Conservation (phyloP, 2,113 vertebrate genomes). For the Nannospalax galili region DNA sequence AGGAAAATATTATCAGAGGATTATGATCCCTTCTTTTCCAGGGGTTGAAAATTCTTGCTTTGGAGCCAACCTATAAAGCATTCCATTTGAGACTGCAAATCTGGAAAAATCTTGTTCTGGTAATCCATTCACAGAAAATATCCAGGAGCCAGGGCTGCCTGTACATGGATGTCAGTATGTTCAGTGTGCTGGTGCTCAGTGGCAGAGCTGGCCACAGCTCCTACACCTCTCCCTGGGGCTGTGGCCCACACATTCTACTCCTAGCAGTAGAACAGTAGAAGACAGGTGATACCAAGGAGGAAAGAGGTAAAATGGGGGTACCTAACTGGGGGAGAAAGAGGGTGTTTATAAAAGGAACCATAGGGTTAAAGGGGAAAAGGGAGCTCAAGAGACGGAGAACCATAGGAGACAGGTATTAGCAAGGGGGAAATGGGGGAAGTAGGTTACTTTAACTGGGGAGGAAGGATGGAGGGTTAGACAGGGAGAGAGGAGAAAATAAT, state of each 20-base stretch:
- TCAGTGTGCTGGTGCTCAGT: rapidly evolving
- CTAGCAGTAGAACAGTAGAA: too few relatives aligned
- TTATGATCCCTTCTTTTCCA: constrained; percentile 65
- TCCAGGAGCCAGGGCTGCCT: not conserved
- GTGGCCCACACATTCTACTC: not conserved
- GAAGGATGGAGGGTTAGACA: too few relatives aligned
- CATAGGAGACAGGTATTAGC: too few relatives aligned
- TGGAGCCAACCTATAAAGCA: constrained; percentile 34
- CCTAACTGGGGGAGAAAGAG: too few relatives aligned
- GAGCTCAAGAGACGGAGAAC: too few relatives aligned
- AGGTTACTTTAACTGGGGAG: too few relatives aligned
- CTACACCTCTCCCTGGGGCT: rapidly evolving
- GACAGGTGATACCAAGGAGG: too few relatives aligned
- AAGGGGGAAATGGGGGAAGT: too few relatives aligned
- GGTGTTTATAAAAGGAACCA: too few relatives aligned
- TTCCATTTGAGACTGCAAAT: not conserved
- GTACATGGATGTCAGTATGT: rapidly evolving
- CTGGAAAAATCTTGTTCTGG: constrained; percentile 53
- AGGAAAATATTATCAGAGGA: constrained; percentile 73
- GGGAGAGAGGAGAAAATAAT: too few relatives aligned
- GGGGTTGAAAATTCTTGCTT: constrained; percentile 57
- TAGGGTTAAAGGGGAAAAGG: too few relatives aligned
- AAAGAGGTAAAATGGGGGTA: too few relatives aligned
- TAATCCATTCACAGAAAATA: constrained; percentile 11
- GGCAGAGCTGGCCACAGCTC: not conserved